Evolutionary conservation across 2,113 vertebrate species (phyloP), one percentile per base, ranked within the genome.

Genomic region (Taxidea taxus): DNA sequence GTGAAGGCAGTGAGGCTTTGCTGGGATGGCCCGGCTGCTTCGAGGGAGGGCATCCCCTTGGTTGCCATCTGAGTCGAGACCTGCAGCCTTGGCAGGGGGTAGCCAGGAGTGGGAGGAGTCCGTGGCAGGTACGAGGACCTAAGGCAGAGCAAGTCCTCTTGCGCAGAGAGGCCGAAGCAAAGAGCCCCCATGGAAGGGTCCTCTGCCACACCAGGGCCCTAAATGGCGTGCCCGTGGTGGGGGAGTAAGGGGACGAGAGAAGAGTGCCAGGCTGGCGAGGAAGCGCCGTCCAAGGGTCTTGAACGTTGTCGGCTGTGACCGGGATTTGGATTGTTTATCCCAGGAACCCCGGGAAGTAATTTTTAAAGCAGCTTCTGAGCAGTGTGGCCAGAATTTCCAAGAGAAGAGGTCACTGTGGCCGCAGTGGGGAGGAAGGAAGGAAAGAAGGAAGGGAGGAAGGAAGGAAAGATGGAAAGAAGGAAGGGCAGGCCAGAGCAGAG

Each of bases 151-250:
- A 39, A 20, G 29, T 44, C 87, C 58, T 62, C 54, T 58, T 0
- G 4, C 72, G n/a, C 21, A 81, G 56, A 58, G 42, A 27, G 62
- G 29, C n/a, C 5, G 29, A 42, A 70, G 39, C 47, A 14, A 87
- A 75, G 37, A 3, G 18, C 42, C 68, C 18, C 39, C 12, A 16
- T 0, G 44, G 47, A 34, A 25, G 39, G 39, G 54, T 9, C 31
- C 31, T 54, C 1, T 1, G 44, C 37, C 10, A 1, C 16, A 39
- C 1, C 0, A 8, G 11, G 82, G 49, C 10, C 51, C 47, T 2
- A 16, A 60, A 31, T 1, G n/a, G 49, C 85, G 60, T 23, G 6
- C 56, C 11, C 8, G 6, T 0, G 14, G 6, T 31, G 21, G 74
- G 62, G 15, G n/a, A 27, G 25, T 3, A 0, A 25, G 78, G 37